Base-by-base conservation (phyloP, 2,888 invertebrate species). In the Idaea aversata region DNA sequence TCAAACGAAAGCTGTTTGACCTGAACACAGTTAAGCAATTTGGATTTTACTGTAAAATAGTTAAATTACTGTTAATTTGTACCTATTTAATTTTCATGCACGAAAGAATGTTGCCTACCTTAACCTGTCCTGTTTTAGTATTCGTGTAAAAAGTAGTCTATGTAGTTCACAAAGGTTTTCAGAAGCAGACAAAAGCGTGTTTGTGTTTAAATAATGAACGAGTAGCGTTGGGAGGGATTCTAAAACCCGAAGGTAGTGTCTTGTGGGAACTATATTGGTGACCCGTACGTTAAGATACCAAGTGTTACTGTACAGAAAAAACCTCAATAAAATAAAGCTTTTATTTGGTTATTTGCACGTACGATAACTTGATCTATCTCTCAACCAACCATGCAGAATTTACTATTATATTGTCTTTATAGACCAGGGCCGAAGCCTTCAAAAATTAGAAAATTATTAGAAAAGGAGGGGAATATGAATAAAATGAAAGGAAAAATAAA, bases 121-220 rank as follows among this genome's bases (percentile, higher is more conserved):
- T 4, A 47, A 13, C 13, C 4, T 10, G 13, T 36, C 10, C 10
- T 13, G 47, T 47, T 47, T 47, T 13, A 47, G 10, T 47, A 47
- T 10, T 47, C 10, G 47, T 47, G 10, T 47, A 63, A 66, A 64
- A 67, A 64, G 65, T 63, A 61, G 61, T 38, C 61, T 68, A 65
- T 66, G 69, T 63, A 68, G 66, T 67, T 66, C 63, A 77, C 77
- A 80, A 78, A 80, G 74, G 75, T 72, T 72, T 67, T 68, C 67
- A 72, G 69, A 76, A 70, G 71, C 70, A 75, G 65, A 73, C 70
- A 65, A 63, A 70, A 70, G 65, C 67, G 62, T 72, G 77, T 79
- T 76, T 76, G 75, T 73, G 75, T 74, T 68, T 82, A 79, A 82
- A 85, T 83, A 82, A 83, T 81, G 76, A 73, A 82, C 68, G 70